These are phyloP conservation scores for Spatula versicolor DNA, from an alignment of 2,797 vertebrate species.

Conservation along the genomic window DNA sequence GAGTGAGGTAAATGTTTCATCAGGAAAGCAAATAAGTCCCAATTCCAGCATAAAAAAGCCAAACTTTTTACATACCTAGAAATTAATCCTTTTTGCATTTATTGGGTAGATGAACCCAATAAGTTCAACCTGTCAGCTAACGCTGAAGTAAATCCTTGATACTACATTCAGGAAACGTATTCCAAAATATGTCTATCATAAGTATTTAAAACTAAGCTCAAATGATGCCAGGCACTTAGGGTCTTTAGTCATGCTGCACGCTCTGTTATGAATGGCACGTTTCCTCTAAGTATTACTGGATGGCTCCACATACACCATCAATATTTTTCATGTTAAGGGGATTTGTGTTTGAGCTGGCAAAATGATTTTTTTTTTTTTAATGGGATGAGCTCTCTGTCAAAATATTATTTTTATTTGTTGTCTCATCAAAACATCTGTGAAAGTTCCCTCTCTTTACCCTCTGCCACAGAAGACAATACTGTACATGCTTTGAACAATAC, in stretches of 20 bases:
- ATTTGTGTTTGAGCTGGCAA: conserved; percentile 45
- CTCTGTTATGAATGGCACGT: not conserved
- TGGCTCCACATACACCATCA: not conserved
- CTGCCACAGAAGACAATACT: conserved; percentile 58
- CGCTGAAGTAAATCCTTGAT: conserved; percentile 21
- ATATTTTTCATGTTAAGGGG: conserved; percentile 5
- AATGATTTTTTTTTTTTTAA: not conserved
- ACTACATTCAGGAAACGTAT: not conserved
- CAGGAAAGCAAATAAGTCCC: conserved; percentile 47
- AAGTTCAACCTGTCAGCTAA: not conserved
- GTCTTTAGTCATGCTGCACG: not conserved
- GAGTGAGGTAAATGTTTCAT: conserved; percentile 55
- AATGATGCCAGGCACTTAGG: not conserved
- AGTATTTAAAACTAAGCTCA: conserved; percentile 47
- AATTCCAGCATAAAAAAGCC: not conserved
- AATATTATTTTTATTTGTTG: conserved; percentile 74
- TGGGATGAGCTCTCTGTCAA: conserved; percentile 63
- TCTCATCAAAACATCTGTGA: conserved; percentile 53
- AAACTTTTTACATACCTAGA: conserved; percentile 13
- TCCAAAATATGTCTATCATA: conserved; percentile 37
- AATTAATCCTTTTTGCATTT: conserved; percentile 28
- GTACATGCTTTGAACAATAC: conserved; percentile 43
- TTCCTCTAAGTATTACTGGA: not conserved
- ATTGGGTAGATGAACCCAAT: not conserved
- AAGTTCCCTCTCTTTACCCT: conserved; percentile 62